Base-by-base conservation (phyloP, 2,797 vertebrate genomes). In the Ispidina lecontei region DNA sequence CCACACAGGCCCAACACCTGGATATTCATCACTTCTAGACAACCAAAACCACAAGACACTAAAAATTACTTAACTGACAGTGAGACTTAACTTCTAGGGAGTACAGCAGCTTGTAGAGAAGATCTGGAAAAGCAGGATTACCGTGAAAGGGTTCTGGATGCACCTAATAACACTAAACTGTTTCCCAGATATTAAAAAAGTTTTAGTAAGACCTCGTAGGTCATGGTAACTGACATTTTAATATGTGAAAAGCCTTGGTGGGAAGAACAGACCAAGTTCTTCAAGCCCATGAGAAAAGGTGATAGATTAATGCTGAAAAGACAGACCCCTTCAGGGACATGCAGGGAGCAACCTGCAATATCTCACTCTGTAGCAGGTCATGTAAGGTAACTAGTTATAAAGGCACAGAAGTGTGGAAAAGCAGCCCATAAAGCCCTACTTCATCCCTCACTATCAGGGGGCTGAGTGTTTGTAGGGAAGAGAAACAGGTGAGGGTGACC, bases 201-300 rank as follows among this genome's bases (percentile, higher is more conserved):
- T 23, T 49, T 26, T 49, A 15, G 47, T 26, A 15, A 49, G 25
- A 49, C 23, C 47, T 49, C 14, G 10, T 15, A 49, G 44, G 10
- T 21, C 19, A 14, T 26, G 25, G 23, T 12, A 49, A 49, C 39
- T 70, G 35, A 54, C 4, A 47, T 9, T 65, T 86, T 26, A 44
- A 67, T 67, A 49, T 20, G 33, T 29, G 14, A 52, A 64, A 9
- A 14, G 43, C 25, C 59, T 51, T 35, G 25, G 11, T 56, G 59
- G n/a, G 13, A 62, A 89, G 25, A 31, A 59, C 39, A 43, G 41
- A 31, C 28, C n/a, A 37, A 65, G 58, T 49, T 55, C 43, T 47
- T 31, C 1, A 2, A 21, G 4, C 28, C 13, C 2, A 0, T 5
- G 6, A 70, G 13, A 28, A 65, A 28, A 70, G 43, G 15, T 14